phyloP scores from a whole-genome alignment of 2,888 invertebrate genomes.

The Trachelus tabidus region DNA sequence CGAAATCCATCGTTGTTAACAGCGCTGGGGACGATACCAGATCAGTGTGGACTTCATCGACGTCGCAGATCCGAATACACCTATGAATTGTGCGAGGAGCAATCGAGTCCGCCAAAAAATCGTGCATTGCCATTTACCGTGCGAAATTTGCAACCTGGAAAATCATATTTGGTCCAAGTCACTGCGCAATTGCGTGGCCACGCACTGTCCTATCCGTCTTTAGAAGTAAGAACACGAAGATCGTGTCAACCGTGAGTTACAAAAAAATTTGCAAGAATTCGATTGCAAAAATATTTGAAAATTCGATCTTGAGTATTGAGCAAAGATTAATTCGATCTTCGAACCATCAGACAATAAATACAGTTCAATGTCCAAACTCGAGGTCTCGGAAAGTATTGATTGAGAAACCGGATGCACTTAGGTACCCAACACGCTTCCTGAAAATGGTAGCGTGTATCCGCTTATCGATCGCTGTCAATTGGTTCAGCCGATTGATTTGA shows the following conservation, averaged over 20 bases:
- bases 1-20: constrained; percentile 38
- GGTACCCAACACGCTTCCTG: background rate
- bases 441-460: background rate
- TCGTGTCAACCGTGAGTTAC: constrained; percentile 40
- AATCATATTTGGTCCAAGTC: constrained; percentile 52
- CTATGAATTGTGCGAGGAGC: constrained; percentile 53
- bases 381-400: background rate
- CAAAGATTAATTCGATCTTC: background rate
- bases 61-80: constrained; percentile 53
- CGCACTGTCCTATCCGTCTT: constrained; percentile 53
- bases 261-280: background rate
- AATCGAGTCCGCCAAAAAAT: constrained; percentile 43
- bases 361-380: background rate
- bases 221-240: constrained; percentile 52
- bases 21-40: constrained; percentile 46
- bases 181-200: constrained; percentile 54
- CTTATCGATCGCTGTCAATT: background rate
- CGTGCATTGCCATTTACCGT: constrained; percentile 51
- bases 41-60: constrained; percentile 54
- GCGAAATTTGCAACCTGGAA: constrained; percentile 51
- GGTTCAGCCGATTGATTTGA: background rate
- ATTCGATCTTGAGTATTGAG: background rate
- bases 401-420: background rate
- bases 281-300: background rate
- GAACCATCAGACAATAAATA: background rate